Evolutionary conservation across 2,113 vertebrate genomes (phyloP), one percentile per base, ranked within the genome.

Genomic region (Psittacus erithacus): DNA sequence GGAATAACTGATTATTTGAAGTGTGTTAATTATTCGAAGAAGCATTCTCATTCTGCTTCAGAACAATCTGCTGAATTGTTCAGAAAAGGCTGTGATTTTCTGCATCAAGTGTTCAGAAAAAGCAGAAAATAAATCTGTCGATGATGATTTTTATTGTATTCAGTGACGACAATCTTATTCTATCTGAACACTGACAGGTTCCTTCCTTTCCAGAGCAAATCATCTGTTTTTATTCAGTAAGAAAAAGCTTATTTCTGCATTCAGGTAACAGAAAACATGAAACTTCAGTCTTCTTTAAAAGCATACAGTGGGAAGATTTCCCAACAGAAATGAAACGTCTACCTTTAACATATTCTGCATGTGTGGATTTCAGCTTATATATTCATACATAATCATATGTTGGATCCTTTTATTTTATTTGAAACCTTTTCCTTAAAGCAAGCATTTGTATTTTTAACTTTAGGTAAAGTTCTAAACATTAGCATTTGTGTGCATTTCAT

Each of bases 391-490:
- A 80, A 4, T 47, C 41, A 49, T 70, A 92, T 92, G 94, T 50
- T 92, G 24, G 59, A 84, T 85, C 55, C 38, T 94, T 93, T 93
- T 87, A 89, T 94, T 93, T 87, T 52, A 60, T 67, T 96, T 94
- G 87, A 82, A 90, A 77, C 38, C 63, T 92, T 75, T 82, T 90
- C 59, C 94, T 96, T 93, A 96, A 97, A 88, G 79, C 41, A 75
- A 97, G 92, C 71, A 78, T 96, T 97, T 95, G 90, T 97, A 97
- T 97, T 97, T 97, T 97, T 92, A 94, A 92, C 97, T 97, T 96
- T 88, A 59, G 93, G 95, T 97, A 86, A 92, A 70, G 69, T 97
- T 96, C 78, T 92, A 96, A 94, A 96, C 86, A 93, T 97, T 97
- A 87, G 53, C 90, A 83, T 97, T 97, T 95, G 70, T 96, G 89